A percentile compares a stretch with the other conserved stretches of the same genome.
phyloP scores from a whole-genome alignment of 2,113 vertebrate species.

The Neodon shergylaensis region DNA sequence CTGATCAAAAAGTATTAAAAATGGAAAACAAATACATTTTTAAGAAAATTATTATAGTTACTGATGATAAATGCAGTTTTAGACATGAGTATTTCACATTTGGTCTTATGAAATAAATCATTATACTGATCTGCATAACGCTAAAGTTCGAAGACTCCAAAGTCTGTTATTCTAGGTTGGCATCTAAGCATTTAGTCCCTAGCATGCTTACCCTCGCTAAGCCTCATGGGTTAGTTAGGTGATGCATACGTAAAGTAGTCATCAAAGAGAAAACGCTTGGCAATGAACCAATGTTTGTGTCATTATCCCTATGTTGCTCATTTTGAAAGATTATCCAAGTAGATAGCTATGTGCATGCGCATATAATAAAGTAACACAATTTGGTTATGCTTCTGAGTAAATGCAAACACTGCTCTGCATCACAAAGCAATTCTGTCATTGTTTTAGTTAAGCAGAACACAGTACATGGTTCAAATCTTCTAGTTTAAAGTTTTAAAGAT shows the following conservation, averaged over 20 bases:
- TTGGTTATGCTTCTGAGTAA: neutral
- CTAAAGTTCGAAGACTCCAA: neutral
- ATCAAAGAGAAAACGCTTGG: neutral
- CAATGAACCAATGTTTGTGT: neutral
- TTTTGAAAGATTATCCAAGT: neutral
- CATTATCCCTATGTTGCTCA: neutral
- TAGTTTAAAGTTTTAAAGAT: neutral
- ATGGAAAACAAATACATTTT: neutral
- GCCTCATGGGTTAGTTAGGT: neutral
- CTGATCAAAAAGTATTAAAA: neutral
- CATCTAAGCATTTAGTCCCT: neutral
- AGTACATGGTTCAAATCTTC: neutral
- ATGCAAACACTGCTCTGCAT: neutral
- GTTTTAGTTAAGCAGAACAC: neutral
- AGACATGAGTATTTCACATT: neutral
- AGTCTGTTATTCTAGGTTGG: neutral
- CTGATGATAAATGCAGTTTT: neutral
- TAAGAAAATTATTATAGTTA: neutral
- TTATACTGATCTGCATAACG: neutral
- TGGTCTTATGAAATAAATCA: slow-evolving; percentile 1
- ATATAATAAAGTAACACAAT: neutral
- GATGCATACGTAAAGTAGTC: neutral
- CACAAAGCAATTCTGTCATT: neutral
- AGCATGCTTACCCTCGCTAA: neutral
- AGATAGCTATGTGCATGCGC: neutral